These are phyloP conservation scores for Chorisops tibialis DNA, from an alignment of 2,888 invertebrate species.

Conservation along the genomic window DNA sequence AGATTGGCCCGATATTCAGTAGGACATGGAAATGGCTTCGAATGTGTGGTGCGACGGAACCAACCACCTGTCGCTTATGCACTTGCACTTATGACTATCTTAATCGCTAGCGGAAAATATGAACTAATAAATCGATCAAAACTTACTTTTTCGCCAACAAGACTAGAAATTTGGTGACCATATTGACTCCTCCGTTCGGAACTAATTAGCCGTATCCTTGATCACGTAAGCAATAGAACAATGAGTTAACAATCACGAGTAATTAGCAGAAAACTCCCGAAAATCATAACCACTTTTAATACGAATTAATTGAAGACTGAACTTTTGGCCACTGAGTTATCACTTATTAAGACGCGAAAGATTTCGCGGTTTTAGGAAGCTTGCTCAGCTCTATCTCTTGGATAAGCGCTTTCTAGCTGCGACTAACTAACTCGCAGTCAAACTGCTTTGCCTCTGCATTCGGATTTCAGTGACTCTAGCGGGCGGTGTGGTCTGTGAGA, in stretches of 20 bases:
- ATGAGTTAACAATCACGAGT: neutral
- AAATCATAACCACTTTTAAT: neutral
- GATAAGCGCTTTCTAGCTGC: conserved; percentile 2
- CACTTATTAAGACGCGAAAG: conserved; percentile 5
- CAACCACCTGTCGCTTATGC: too few species aligned
- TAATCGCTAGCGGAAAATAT: too few species aligned
- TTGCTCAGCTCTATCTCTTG: neutral
- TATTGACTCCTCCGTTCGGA: neutral
- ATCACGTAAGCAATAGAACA: neutral
- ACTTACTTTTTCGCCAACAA: conserved; percentile 19
- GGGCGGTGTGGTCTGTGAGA: neutral
- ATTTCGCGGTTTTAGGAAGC: conserved; percentile 11
- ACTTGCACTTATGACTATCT: too few species aligned
- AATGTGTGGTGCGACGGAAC: too few species aligned
- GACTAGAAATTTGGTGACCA: conserved; percentile 16
- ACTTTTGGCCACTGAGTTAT: neutral
- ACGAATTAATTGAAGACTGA: neutral
- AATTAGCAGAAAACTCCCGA: neutral
- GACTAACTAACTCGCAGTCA: neutral
- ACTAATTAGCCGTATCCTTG: neutral
- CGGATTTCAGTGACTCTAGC: neutral
- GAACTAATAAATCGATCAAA: too few species aligned
- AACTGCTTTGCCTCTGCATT: neutral
- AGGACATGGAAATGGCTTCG: too few species aligned
- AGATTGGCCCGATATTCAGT: too few species aligned